Percentiles rank a stretch among this genome's conserved stretches.
These are phyloP conservation scores for Pristionchus japonicus DNA, from an alignment of 2,888 invertebrate genomes.

Conservation along the genomic window DNA sequence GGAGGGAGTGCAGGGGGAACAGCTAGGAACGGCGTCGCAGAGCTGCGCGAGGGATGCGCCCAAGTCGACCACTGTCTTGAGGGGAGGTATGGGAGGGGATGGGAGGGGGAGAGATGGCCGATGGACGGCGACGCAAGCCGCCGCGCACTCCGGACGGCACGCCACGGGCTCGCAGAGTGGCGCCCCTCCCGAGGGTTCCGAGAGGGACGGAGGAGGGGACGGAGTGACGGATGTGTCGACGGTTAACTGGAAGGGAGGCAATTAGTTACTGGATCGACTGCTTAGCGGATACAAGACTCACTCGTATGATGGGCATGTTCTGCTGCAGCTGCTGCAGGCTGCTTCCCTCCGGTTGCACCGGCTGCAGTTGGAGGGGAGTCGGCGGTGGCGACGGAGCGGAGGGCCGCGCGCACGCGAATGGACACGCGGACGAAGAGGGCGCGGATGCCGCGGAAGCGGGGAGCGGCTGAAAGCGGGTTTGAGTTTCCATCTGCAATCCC, in stretches of 20 bases:
- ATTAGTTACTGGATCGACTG: not conserved
- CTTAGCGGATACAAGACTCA: too few species aligned
- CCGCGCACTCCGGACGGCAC: constrained; percentile 1
- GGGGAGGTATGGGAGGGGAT: not conserved
- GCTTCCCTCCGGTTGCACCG: not conserved
- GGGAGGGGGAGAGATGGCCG: not conserved
- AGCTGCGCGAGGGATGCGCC: constrained; percentile 46
- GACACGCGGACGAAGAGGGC: constrained; percentile 43
- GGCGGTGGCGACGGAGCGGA: constrained; percentile 36
- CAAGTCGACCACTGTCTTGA: constrained; percentile 16
- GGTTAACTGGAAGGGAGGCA: not conserved
- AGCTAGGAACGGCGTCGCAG: constrained; percentile 42
- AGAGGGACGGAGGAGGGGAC: not conserved
- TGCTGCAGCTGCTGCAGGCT: not conserved
- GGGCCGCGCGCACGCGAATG: constrained; percentile 45
- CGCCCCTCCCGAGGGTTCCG: not conserved
- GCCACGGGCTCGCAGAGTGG: not conserved
- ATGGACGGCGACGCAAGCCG: constrained; percentile 6
- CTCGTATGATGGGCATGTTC: constrained; percentile 1
- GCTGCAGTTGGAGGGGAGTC: not conserved
- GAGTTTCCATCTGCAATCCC: too few species aligned
- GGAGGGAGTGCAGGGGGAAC: constrained; percentile 27
- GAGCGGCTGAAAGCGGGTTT: not conserved
- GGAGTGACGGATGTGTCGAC: not conserved
- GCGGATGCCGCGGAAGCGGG: constrained; percentile 38